A percentile compares a stretch with the other conserved stretches of the same genome.
phyloP scores from a whole-genome alignment of 1,140 invertebrate species.

The Calliopsis andreniformis region DNA sequence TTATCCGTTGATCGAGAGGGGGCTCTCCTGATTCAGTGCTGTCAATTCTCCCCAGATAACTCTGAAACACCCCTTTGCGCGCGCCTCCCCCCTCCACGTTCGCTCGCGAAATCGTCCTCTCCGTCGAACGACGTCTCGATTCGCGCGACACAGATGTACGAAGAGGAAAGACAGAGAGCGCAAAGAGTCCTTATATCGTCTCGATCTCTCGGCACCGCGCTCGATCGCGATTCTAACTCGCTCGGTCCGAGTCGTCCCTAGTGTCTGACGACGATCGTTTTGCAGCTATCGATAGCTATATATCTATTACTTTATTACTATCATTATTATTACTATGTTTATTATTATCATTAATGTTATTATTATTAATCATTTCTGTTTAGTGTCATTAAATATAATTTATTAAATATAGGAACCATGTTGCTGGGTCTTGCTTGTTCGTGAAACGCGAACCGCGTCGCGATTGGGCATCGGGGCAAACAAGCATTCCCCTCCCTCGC shows the following conservation, averaged over 20 bases:
- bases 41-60: neutral
- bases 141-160: neutral
- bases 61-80: neutral
- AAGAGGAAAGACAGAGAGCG: constrained; percentile 27
- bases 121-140: neutral
- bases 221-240: constrained; percentile 20
- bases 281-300: constrained; percentile 71
- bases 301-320: constrained; percentile 66
- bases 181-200: constrained; percentile 7
- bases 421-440: constrained; percentile 76
- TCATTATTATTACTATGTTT: constrained; percentile 71
- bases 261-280: constrained; percentile 70
- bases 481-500: constrained; percentile 10
- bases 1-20: constrained; percentile 36
- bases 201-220: constrained; percentile 22
- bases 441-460: constrained; percentile 55
- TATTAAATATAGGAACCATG: constrained; percentile 81
- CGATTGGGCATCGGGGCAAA: constrained; percentile 58
- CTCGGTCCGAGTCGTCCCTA: constrained; percentile 33
- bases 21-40: neutral
- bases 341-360: constrained; percentile 68
- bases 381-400: constrained; percentile 78
- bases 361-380: constrained; percentile 72
- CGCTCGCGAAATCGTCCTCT: neutral
- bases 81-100: too few species aligned